Percentiles rank a stretch among this genome's conserved stretches.
Conservation (phyloP, 2,797 vertebrate genomes). For the Platalea minor region DNA sequence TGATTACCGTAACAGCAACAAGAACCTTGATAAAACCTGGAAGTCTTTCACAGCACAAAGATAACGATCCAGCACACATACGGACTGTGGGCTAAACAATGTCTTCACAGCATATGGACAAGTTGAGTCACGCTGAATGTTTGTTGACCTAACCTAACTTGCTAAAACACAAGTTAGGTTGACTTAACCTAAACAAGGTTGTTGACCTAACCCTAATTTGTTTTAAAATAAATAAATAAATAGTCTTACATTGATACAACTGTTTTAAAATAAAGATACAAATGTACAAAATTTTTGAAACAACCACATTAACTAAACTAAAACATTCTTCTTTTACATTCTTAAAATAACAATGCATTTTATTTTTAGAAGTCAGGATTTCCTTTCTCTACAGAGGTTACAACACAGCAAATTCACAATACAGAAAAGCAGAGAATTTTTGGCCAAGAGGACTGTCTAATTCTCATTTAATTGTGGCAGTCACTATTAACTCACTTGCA, state of each 20-base stretch:
- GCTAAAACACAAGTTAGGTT: background rate
- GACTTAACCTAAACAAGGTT: background rate
- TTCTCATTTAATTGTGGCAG: background rate
- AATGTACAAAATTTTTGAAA: background rate
- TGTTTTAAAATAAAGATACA: background rate
- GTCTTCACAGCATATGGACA: background rate
- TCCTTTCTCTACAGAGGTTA: constrained; percentile 48
- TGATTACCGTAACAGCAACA: background rate
- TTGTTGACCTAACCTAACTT: background rate
- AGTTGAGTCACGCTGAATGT: background rate
- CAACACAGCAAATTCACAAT: constrained; percentile 1
- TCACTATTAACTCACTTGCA: background rate
- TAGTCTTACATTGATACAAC: background rate
- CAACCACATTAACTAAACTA: background rate
- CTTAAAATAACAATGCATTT: constrained; percentile 62
- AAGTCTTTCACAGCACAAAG: background rate
- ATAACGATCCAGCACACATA: background rate
- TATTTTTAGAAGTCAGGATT: constrained; percentile 73
- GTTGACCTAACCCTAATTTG: background rate
- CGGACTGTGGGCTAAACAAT: background rate
- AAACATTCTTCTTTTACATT: constrained; percentile 34
- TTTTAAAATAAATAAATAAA: background rate
- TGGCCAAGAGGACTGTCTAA: background rate
- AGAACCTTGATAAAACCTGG: background rate
- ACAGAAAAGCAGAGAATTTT: constrained; percentile 3